phyloP scores from a whole-genome alignment of 2,113 vertebrate genomes.

The Porphyrio hochstetteri region DNA sequence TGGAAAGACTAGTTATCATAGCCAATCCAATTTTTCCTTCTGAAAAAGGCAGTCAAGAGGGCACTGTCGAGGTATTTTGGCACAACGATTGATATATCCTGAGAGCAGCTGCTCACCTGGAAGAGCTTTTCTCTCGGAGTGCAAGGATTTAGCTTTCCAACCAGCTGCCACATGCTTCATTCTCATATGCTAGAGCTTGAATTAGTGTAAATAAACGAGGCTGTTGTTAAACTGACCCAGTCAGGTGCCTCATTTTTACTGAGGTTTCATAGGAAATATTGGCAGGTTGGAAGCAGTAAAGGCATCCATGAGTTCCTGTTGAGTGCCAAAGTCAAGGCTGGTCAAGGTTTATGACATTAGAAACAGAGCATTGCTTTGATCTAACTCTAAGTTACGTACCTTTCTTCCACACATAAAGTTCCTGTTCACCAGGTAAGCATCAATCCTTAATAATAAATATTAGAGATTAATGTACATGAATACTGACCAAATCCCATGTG shows the following conservation, averaged over 20 bases:
- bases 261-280: background rate
- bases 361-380: background rate
- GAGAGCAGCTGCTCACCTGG: conserved; percentile 19
- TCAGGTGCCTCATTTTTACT: background rate
- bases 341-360: background rate
- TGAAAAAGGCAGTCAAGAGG: background rate
- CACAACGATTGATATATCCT: background rate
- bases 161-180: background rate
- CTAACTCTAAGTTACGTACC: background rate
- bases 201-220: background rate
- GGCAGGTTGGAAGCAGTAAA: background rate
- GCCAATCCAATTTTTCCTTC: background rate
- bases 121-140: background rate
- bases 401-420: background rate
- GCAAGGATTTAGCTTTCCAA: background rate
- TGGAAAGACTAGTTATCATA: too few relatives aligned
- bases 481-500: conserved; percentile 15
- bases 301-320: background rate
- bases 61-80: conserved; percentile 4
- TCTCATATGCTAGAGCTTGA: background rate
- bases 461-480: background rate
- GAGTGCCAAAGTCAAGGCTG: background rate
- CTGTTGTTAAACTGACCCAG: background rate
- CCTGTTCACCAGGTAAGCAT: background rate
- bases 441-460: background rate